phyloP scores from a whole-genome alignment of 2,888 invertebrate species.

The Drosophila rellima region DNA sequence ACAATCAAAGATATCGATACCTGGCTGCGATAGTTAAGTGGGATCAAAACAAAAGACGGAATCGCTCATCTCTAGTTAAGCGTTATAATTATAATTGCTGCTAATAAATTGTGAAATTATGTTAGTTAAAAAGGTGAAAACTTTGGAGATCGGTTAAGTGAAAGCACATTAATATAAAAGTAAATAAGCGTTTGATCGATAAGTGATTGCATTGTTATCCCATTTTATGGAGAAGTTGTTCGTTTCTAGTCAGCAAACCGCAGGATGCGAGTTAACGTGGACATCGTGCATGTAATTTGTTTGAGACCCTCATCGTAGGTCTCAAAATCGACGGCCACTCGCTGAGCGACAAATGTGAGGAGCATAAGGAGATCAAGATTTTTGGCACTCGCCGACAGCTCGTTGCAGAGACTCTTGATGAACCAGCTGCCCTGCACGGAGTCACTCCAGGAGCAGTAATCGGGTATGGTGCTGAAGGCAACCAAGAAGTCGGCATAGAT shows the following conservation, averaged over 20 bases:
- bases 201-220: background rate
- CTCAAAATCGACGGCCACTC: slow-evolving; percentile 95
- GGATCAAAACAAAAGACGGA: too few species aligned
- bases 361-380: slow-evolving; percentile 92
- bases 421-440: slow-evolving; percentile 97
- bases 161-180: background rate
- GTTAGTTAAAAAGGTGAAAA: background rate
- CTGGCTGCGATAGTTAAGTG: background rate
- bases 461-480: slow-evolving; percentile 96
- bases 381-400: slow-evolving; percentile 90
- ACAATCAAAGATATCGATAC: too few species aligned
- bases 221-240: background rate
- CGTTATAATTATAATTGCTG: background rate
- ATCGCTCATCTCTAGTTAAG: background rate
- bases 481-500: slow-evolving; percentile 97
- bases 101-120: background rate
- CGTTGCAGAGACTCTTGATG: slow-evolving; percentile 94
- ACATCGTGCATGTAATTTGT: slow-evolving; percentile 96
- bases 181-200: background rate
- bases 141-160: background rate
- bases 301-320: slow-evolving; percentile 95
- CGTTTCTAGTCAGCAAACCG: slow-evolving; percentile 87
- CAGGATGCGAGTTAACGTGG: slow-evolving; percentile 94
- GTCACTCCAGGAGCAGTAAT: slow-evolving; percentile 96
- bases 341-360: slow-evolving; percentile 93